Base-by-base conservation (phyloP, 2,113 vertebrate genomes). In the Brienomyrus longianalis region DNA sequence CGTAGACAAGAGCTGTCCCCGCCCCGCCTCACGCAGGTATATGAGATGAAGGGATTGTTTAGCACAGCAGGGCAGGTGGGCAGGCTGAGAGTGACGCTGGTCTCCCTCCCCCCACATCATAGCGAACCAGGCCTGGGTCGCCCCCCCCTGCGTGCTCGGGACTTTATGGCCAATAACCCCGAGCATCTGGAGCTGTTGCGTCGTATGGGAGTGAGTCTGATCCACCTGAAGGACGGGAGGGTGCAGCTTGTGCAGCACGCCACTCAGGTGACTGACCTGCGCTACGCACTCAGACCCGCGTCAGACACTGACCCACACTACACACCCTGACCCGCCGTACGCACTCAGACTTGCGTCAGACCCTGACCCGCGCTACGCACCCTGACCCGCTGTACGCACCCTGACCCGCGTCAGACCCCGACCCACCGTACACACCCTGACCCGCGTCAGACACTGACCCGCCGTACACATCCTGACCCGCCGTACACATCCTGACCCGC, bases 161-260 rank as follows among this genome's bases (percentile, higher is more conserved):
- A 99, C 94, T 99, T 99, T 94, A 99, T 99, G 98, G 98, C 98
- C 90, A 99, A 97, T 94, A 99, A 98, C 92, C 96, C 97, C 39
- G 98, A 99, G 92, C 98, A 99, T 93, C 93, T 99, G 95, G 98
- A 99, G 94, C 97, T 99, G 92, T 95, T 99, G 92, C 97, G 98
- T 94, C 97, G 98, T 93, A 99, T 99, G 98, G 98, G 98, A 91
- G 98, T 99, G 94, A 99, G 97, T 93, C 96, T 99, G 91, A 98
- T 99, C 93, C 98, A 99, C 92, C 95, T 99, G 92, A 99, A 99
- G 93, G 98, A 99, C 70, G 98, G 98, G 91, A 93, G 98, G 92
- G 98, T 99, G 89, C 98, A 99, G 83, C 94, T 99, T 91, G 98
- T 99, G 48, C 98, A 99, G 93, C 98, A 99, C 0, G 98, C 98